phyloP scores from a whole-genome alignment of 1,140 invertebrate genomes.

The Pseudomyrmex concolor region DNA sequence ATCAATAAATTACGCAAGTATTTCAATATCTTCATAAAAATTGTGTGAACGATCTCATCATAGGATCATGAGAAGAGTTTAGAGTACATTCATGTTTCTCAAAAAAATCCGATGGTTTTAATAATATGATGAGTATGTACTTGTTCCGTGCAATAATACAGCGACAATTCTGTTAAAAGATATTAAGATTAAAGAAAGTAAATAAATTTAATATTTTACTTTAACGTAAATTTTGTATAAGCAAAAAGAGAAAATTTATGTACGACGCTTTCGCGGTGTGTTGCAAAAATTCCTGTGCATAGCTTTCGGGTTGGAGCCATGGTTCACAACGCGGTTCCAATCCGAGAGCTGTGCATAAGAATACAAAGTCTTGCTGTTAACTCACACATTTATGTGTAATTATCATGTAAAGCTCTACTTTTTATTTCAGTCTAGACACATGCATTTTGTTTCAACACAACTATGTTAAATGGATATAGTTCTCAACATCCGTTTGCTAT shows the following conservation, averaged over 20 bases:
- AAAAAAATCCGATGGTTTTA: slow-evolving; percentile 47
- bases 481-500: slow-evolving; percentile 38
- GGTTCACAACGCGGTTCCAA: too few relatives aligned
- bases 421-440: slow-evolving; percentile 43
- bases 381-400: slow-evolving; percentile 45
- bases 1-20: slow-evolving; percentile 38
- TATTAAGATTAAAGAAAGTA: slow-evolving; percentile 46
- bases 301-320: too few relatives aligned
- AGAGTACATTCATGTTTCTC: slow-evolving; percentile 38
- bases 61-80: background rate
- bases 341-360: too few relatives aligned
- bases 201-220: slow-evolving; percentile 40
- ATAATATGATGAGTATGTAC: slow-evolving; percentile 47
- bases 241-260: slow-evolving; percentile 46
- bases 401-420: slow-evolving; percentile 40
- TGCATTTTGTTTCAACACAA: slow-evolving; percentile 19
- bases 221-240: slow-evolving; percentile 62
- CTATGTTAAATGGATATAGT: slow-evolving; percentile 12
- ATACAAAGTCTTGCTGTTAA: slow-evolving; percentile 26
- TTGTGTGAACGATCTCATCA: too few relatives aligned
- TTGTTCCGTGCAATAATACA: slow-evolving; percentile 55
- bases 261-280: background rate
- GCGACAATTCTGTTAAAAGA: slow-evolving; percentile 41
- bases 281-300: too few relatives aligned
- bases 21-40: slow-evolving; percentile 59